Evolutionary conservation across 2,797 vertebrate species (phyloP), one percentile per base, ranked within the genome.

Genomic region (Anomalospiza imberbis): DNA sequence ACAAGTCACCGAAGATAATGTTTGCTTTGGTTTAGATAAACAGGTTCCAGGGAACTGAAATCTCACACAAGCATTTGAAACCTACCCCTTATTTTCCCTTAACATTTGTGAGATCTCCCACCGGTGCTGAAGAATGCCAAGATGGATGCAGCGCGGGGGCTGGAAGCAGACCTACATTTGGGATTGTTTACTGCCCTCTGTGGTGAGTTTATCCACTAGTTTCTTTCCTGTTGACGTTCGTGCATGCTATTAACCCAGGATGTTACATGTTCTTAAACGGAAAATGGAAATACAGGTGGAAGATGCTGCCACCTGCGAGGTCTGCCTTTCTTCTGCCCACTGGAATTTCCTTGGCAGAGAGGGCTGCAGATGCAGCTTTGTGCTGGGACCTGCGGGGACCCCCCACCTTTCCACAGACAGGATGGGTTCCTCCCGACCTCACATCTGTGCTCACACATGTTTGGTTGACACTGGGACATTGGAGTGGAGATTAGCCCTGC

Each of bases 21-120:
- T 96, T 95, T 96, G 87, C 87, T 94, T 85, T 95, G 82, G 83
- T 97, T 97, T 93, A 89, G 93, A 95, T 95, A 96, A 94, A 97
- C 61, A 51, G 65, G 61, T 81, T 96, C 95, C 89, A 94, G 60
- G 91, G 88, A 96, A 91, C 91, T 81, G 55, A 96, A 94, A 96
- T 83, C 58, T 95, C 90, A 94, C 66, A 93, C 51, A 76, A 91
- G 51, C 44, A 65, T 94, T 97, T 97, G 57, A 91, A 96, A 96
- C 48, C 53, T 61, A 70, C 25, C n/a, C 34, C 77, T 87, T 94
- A 90, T 94, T 87, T 96, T 97, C 51, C 87, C 94, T 91, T 92
- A 88, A 60, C 79, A 38, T 94, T 95, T 97, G 92, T 97, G 87
- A 91, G 80, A 93, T 97, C 96, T 97, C 97, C 97, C 91, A 96